phyloP scores from a whole-genome alignment of 2,113 vertebrate genomes.

The Hemicordylus capensis region DNA sequence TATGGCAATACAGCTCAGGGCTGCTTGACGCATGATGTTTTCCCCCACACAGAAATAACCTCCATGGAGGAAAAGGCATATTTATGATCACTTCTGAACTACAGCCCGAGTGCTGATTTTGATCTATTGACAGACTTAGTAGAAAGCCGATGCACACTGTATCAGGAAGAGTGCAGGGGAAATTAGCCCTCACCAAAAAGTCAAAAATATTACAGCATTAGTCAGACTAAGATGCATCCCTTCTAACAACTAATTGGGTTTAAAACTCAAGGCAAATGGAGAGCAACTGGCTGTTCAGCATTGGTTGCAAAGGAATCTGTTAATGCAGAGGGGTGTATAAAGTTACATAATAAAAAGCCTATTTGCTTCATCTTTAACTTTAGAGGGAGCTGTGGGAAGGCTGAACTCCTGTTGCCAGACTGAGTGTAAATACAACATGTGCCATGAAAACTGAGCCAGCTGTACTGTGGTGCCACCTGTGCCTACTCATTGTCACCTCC shows the following conservation, averaged over 20 bases:
- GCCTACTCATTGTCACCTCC: not conserved
- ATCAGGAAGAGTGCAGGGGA: not conserved
- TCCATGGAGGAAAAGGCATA: not conserved
- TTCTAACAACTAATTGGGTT: not conserved
- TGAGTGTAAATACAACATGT: slow-evolving; percentile 5
- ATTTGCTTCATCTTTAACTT: slow-evolving; percentile 23
- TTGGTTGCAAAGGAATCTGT: not conserved
- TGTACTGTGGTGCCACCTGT: not conserved
- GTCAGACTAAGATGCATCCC: not conserved
- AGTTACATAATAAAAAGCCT: slow-evolving; percentile 7
- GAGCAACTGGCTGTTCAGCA: not conserved
- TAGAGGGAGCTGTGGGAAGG: not conserved
- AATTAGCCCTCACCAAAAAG: not conserved
- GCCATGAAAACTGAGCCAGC: not conserved
- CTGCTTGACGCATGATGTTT: not conserved
- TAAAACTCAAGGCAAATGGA: not conserved
- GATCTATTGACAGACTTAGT: not conserved
- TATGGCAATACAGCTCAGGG: not conserved
- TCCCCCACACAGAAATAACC: not conserved
- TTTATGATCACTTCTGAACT: not conserved
- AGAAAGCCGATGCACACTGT: not conserved
- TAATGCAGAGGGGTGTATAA: not conserved
- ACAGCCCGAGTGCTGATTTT: not conserved
- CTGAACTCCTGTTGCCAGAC: not conserved
- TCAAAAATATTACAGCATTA: not conserved